These are phyloP conservation scores for Thereva nobilitata DNA, from an alignment of 2,888 invertebrate genomes.

Conservation along the genomic window DNA sequence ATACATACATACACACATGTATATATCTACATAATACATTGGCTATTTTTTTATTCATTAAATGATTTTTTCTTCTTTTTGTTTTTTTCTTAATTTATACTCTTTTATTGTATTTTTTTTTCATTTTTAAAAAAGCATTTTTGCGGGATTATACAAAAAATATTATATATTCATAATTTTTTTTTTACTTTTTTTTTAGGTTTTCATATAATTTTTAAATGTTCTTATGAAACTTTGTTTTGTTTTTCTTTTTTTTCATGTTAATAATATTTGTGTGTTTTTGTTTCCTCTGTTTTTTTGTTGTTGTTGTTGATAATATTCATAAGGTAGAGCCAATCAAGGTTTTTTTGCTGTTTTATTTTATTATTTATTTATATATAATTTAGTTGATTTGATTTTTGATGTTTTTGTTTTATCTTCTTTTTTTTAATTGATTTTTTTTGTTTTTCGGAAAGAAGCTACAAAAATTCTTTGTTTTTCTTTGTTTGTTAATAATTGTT, in stretches of 20 bases:
- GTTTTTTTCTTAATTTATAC: conserved; percentile 15
- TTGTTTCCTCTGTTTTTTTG: conserved; percentile 4
- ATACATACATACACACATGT: conserved; percentile 18
- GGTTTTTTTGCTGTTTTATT: conserved; percentile 1
- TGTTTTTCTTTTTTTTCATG: conserved; percentile 13
- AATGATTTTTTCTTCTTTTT: conserved; percentile 15
- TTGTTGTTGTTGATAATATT: conserved; percentile 15
- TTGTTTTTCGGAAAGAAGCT: too few relatives aligned
- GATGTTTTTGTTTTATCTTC: too few relatives aligned
- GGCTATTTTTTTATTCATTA: conserved; percentile 15
- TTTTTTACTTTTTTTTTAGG: conserved; percentile 20
- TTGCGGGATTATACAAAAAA: conserved; percentile 32
- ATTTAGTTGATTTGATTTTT: too few relatives aligned
- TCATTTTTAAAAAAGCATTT: conserved; percentile 25
- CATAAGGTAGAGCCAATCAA: conserved; percentile 11
- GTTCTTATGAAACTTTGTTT: not conserved
- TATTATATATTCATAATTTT: conserved; percentile 14
- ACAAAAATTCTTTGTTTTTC: too few relatives aligned
- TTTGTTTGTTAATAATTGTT: too few relatives aligned
- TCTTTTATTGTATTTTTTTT: conserved; percentile 11
- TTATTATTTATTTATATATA: not conserved
- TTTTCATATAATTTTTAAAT: conserved; percentile 7
- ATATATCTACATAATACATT: conserved; percentile 12
- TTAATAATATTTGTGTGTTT: conserved; percentile 14
- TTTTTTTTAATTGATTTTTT: too few relatives aligned